Evolutionary conservation across 2,888 invertebrate genomes (phyloP).

Genomic region (Papilio gigon): DNA sequence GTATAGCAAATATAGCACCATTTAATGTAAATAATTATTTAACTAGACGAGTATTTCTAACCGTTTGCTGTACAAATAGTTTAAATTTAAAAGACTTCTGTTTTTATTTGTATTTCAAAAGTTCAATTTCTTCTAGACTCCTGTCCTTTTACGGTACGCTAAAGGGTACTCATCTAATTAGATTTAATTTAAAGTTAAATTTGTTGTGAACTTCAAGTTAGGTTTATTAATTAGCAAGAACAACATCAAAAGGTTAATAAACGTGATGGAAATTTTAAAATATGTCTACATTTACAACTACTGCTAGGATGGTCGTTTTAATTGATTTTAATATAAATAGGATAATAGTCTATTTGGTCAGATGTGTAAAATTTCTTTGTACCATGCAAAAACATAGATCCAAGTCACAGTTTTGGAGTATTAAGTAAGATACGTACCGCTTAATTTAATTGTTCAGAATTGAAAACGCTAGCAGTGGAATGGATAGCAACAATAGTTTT

Average conservation of each 20-base stretch:
- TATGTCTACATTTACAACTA: constrained; percentile 25
- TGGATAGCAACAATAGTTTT: constrained; percentile 59
- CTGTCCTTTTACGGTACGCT: background rate
- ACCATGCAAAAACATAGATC: too few relatives aligned
- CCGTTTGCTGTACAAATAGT: too few relatives aligned
- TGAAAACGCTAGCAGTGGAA: constrained; percentile 48
- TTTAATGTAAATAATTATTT: too few relatives aligned
- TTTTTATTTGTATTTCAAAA: too few relatives aligned
- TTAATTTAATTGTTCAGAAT: constrained; percentile 43
- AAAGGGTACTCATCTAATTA: constrained; percentile 49
- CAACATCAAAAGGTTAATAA: constrained; percentile 42
- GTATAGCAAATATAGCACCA: background rate
- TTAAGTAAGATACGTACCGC: constrained; percentile 39
- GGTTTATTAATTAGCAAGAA: constrained; percentile 22
- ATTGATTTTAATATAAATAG: too few relatives aligned
- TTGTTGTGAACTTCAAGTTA: constrained; percentile 18
- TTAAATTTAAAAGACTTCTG: too few relatives aligned
- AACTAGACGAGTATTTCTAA: too few relatives aligned
- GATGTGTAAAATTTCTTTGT: too few relatives aligned
- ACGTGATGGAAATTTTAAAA: constrained; percentile 59
- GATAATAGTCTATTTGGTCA: too few relatives aligned
- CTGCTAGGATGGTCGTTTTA: too few relatives aligned
- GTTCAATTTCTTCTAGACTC: background rate
- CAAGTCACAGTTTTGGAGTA: too few relatives aligned
- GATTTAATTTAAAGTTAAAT: constrained; percentile 50